A percentile compares a stretch with the other conserved stretches of the same genome.
phyloP scores from a whole-genome alignment of 2,797 vertebrate species.

The Aplochiton taeniatus region DNA sequence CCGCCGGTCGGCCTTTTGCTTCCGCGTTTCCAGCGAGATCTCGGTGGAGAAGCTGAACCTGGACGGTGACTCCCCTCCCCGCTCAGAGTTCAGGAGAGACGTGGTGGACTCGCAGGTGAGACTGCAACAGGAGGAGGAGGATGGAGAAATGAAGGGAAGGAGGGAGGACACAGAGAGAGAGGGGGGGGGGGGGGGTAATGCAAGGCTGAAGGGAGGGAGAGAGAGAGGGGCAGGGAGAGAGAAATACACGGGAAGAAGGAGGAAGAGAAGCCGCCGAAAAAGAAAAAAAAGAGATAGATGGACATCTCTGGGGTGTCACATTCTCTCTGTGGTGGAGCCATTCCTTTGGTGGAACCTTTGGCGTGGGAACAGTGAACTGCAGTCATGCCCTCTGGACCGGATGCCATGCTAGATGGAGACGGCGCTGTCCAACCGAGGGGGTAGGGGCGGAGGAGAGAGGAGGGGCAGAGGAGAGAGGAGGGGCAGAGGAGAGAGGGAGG shows the following conservation, averaged over 20 bases:
- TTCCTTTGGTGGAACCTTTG: neutral
- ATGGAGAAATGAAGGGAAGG: neutral
- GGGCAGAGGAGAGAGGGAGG: conserved; percentile 15
- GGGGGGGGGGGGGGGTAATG: neutral
- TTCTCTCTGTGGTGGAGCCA: neutral
- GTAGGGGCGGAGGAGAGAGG: conserved; percentile 7
- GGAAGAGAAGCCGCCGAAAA: neutral
- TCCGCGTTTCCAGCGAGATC: conserved; percentile 67
- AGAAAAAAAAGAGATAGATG: neutral
- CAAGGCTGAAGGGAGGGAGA: neutral
- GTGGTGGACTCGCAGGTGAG: conserved; percentile 58
- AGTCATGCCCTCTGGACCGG: neutral
- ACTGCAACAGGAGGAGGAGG: conserved; percentile 4
- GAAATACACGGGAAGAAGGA: neutral
- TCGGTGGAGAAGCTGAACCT: conserved; percentile 78
- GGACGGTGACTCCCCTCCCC: conserved; percentile 61
- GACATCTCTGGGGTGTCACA: conserved; percentile 1
- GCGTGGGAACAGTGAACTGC: neutral
- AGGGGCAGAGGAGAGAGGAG: neutral
- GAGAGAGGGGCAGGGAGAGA: neutral
- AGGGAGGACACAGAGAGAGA: neutral
- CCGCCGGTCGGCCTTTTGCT: no score
- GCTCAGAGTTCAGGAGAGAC: conserved; percentile 55
- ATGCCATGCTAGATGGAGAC: neutral
- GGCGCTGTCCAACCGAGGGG: neutral